phyloP scores from a whole-genome alignment of 2,113 vertebrate species.

The Toxotes jaculatrix region DNA sequence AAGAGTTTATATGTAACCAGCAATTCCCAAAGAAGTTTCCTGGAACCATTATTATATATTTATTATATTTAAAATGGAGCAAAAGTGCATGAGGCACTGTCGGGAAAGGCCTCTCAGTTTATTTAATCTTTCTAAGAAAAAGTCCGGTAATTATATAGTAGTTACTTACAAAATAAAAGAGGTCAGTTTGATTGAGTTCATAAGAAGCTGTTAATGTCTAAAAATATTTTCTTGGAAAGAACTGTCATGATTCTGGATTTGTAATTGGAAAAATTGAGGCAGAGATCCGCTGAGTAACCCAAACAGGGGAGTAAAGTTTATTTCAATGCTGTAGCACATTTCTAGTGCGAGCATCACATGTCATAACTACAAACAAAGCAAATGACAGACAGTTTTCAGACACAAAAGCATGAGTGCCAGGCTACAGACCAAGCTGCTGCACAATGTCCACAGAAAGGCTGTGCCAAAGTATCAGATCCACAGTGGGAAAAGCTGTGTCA shows the following conservation, averaged over 20 bases:
- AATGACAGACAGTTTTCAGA: neutral
- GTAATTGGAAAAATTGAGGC: constrained; percentile 38
- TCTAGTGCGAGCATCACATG: neutral
- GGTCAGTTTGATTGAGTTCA: constrained; percentile 43
- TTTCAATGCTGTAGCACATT: constrained; percentile 25
- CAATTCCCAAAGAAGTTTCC: constrained; percentile 55
- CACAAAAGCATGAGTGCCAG: neutral
- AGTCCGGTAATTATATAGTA: constrained; percentile 45
- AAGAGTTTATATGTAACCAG: constrained; percentile 33
- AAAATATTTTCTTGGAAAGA: constrained; percentile 48
- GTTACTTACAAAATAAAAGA: constrained; percentile 36
- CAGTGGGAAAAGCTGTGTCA: neutral
- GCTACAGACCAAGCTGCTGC: neutral
- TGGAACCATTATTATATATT: constrained; percentile 54
- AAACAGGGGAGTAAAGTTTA: neutral
- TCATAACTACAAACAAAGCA: constrained; percentile 7
- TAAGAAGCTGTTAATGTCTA: constrained; percentile 38
- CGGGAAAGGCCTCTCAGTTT: constrained; percentile 27
- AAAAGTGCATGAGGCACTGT: constrained; percentile 7
- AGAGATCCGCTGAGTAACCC: neutral
- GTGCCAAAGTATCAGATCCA: neutral
- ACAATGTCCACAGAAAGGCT: neutral
- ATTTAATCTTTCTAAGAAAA: constrained; percentile 46
- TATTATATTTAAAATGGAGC: constrained; percentile 36
- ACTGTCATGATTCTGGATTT: constrained; percentile 13